Percentiles rank a stretch among this genome's conserved stretches.
Evolutionary conservation across 2,888 invertebrate species (phyloP).

Genomic region (Cordilura impudica): DNA sequence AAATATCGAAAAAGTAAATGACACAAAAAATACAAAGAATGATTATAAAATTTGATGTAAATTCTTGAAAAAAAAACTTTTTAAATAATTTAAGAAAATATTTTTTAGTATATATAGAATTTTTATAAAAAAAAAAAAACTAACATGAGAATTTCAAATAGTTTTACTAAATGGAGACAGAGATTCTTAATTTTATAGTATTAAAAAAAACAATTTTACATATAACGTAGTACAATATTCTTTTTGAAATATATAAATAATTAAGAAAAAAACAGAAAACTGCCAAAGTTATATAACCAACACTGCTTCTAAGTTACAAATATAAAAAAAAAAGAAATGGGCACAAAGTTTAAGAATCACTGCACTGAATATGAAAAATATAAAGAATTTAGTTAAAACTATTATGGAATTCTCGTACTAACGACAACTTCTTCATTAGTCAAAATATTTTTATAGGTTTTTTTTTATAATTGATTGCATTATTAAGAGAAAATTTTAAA

Average conservation of each 20-base stretch:
- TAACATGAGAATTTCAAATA: constrained; percentile 73
- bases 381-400: constrained; percentile 52
- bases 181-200: constrained; percentile 51
- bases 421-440: constrained; percentile 77
- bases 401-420: constrained; percentile 72
- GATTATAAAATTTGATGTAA: constrained; percentile 17
- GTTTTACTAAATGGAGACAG: constrained; percentile 53
- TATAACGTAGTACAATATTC: constrained; percentile 35
- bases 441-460: constrained; percentile 62
- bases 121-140: constrained; percentile 49
- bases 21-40: constrained; percentile 15
- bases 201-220: constrained; percentile 38
- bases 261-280: constrained; percentile 64
- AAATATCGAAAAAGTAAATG: constrained; percentile 35
- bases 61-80: constrained; percentile 44
- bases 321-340: constrained; percentile 37
- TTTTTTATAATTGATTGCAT: constrained; percentile 11
- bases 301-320: constrained; percentile 63
- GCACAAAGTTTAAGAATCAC: constrained; percentile 47
- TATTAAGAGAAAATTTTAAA: not conserved
- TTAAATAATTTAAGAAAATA: constrained; percentile 68
- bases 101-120: constrained; percentile 60
- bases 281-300: constrained; percentile 68
- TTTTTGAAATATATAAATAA: constrained; percentile 58
- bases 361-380: constrained; percentile 20